Percentiles rank a stretch among this genome's conserved stretches.
These are phyloP conservation scores for Drosophila atripex DNA, from an alignment of 2,888 invertebrate species.

Conservation along the genomic window DNA sequence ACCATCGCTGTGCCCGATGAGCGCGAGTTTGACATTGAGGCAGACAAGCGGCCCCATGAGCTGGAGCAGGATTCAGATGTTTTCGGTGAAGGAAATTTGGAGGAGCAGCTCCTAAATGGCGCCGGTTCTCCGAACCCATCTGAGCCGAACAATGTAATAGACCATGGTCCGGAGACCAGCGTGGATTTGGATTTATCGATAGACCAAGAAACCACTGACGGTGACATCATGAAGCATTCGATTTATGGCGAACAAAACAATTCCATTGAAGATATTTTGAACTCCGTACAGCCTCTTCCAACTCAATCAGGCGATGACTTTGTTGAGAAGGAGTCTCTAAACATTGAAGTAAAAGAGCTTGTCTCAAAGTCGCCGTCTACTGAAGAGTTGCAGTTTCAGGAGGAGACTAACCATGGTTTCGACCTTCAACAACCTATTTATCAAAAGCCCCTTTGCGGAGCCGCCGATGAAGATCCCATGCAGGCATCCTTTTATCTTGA, in stretches of 20 bases:
- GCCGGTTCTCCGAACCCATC: neutral
- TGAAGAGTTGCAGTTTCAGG: constrained; percentile 73
- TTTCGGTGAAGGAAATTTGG: constrained; percentile 43
- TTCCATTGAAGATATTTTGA: constrained; percentile 79
- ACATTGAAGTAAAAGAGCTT: constrained; percentile 79
- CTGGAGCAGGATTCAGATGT: constrained; percentile 69
- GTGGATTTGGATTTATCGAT: constrained; percentile 66
- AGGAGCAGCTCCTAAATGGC: constrained; percentile 53
- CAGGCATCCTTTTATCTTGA: constrained; percentile 77
- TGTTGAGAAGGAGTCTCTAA: constrained; percentile 70
- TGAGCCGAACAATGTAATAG: constrained; percentile 39
- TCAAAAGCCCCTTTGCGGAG: constrained; percentile 14
- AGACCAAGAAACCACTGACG: constrained; percentile 26
- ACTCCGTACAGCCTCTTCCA: constrained; percentile 82
- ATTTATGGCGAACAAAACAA: constrained; percentile 71
- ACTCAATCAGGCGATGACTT: constrained; percentile 57
- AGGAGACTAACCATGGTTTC: constrained; percentile 28
- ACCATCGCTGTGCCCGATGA: constrained; percentile 80
- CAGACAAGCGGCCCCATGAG: constrained; percentile 82
- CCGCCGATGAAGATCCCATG: constrained; percentile 63
- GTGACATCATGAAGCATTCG: constrained; percentile 78
- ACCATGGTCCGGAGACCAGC: constrained; percentile 79
- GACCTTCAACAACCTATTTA: constrained; percentile 49
- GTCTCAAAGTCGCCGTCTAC: constrained; percentile 81
- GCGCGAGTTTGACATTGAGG: constrained; percentile 81